Base-by-base conservation (phyloP, 2,797 vertebrate genomes). In the Alcedo quadribrachys region DNA sequence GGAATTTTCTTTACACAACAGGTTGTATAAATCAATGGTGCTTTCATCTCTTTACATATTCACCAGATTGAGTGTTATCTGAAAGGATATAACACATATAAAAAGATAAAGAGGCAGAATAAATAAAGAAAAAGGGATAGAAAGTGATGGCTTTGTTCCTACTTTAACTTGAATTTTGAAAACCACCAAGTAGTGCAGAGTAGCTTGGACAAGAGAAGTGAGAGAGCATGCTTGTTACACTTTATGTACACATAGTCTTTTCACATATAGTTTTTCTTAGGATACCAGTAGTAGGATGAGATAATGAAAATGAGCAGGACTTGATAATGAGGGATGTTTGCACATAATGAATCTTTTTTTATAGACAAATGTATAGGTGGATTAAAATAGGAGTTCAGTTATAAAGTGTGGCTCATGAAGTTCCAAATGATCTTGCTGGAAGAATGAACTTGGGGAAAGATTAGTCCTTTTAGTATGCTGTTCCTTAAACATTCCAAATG, bases 381-480 rank as follows among this genome's bases (percentile, higher is more conserved):
- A 22, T 67, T 81, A 30, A 37, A 71, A 37, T 15, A 63, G n/a
- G 9, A 25, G 7, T 68, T 79, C 9, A 3, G 9, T 27, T 42
- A 19, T 7, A 2, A 42, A 16, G n/a, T 35, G 22, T 66, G 25
- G 6, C 15, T 81, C 15, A 4, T 22, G 37, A n/a, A 1, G 0
- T 69, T 89, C 21, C 18, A 58, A 15, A 51, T 46, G 42, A 66
- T 27, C 28, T 76, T 55, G 6, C n/a, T 51, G 53, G 24, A 77
- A 77, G 18, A 77, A 73, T 37, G 43, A 62, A 69, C 6, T 4
- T 27, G 20, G 21, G 17, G 48, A 32, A 74, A 62, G 33, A 20
- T 40, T 5, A 51, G 14, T 14, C 16, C 3, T 58, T 53, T 78
- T 86, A 15, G 46, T 73, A 18, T 58, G 21, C 30, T 74, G 6